phyloP scores from a whole-genome alignment of 2,888 invertebrate genomes.

The Geophilus truncorum region DNA sequence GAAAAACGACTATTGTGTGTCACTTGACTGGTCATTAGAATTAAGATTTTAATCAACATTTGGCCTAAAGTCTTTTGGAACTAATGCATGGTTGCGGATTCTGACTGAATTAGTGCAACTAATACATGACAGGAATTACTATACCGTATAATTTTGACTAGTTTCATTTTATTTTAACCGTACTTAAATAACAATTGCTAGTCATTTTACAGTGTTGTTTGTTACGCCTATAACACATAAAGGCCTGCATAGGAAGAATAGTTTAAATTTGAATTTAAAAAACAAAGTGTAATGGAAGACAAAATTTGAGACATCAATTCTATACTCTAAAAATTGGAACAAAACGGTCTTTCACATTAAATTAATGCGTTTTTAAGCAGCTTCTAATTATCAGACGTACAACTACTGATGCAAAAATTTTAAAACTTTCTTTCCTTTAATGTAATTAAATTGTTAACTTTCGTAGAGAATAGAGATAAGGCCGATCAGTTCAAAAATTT shows the following conservation, averaged over 20 bases:
- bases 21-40: no score
- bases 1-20: no score
- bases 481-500: background rate
- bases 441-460: no score
- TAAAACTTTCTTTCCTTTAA: no score
- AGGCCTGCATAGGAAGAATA: background rate
- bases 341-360: background rate
- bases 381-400: no score
- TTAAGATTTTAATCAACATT: no score
- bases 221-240: background rate
- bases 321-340: background rate
- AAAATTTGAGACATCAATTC: background rate
- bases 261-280: background rate
- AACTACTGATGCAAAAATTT: no score
- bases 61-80: no score
- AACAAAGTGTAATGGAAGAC: background rate
- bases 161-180: background rate
- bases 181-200: background rate
- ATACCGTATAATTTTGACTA: background rate
- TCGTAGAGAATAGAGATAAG: no score
- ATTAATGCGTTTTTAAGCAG: background rate
- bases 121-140: no score
- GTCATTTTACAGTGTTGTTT: background rate
- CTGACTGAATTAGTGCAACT: no score
- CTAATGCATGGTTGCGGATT: no score